Evolutionary conservation across 2,797 vertebrate genomes (phyloP).

Genomic region (Sparidentex hasta): DNA sequence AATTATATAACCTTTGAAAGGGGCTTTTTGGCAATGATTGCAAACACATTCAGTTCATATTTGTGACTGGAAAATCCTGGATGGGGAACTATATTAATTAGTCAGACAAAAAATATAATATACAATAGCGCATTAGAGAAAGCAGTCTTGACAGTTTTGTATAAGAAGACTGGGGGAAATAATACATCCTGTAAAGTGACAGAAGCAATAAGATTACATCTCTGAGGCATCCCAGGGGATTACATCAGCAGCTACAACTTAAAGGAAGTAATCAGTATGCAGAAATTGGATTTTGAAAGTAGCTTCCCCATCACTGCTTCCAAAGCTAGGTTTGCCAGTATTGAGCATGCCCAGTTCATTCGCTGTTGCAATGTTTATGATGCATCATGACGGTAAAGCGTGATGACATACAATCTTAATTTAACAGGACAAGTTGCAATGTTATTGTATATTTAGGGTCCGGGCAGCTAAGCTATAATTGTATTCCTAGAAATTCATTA

Average conservation of each 20-base stretch:
- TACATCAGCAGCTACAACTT: slow-evolving; percentile 34
- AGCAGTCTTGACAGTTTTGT: not conserved
- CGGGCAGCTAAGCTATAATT: too few species aligned
- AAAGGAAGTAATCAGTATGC: slow-evolving; percentile 33
- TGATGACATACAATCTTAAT: not conserved
- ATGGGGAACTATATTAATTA: not conserved
- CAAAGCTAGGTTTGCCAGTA: slow-evolving; percentile 20
- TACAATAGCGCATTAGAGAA: not conserved
- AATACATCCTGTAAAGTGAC: slow-evolving; percentile 5
- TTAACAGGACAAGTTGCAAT: not conserved
- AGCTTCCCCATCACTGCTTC: slow-evolving; percentile 11
- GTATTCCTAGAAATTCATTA: too few species aligned
- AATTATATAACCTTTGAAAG: not conserved
- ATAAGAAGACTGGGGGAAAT: not conserved
- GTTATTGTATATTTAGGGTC: not conserved
- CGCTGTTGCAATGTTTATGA: not conserved
- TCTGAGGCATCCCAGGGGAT: slow-evolving; percentile 36
- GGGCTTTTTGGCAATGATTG: not conserved
- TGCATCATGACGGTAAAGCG: not conserved
- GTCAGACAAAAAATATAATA: not conserved
- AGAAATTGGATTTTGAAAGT: slow-evolving; percentile 43
- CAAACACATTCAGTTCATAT: not conserved
- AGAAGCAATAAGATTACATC: slow-evolving; percentile 40
- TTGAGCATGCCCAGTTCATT: not conserved
- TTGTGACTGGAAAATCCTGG: not conserved